Base-by-base conservation (phyloP, 92 coral and sea anemone genomes). In the Siderastrea radians region DNA sequence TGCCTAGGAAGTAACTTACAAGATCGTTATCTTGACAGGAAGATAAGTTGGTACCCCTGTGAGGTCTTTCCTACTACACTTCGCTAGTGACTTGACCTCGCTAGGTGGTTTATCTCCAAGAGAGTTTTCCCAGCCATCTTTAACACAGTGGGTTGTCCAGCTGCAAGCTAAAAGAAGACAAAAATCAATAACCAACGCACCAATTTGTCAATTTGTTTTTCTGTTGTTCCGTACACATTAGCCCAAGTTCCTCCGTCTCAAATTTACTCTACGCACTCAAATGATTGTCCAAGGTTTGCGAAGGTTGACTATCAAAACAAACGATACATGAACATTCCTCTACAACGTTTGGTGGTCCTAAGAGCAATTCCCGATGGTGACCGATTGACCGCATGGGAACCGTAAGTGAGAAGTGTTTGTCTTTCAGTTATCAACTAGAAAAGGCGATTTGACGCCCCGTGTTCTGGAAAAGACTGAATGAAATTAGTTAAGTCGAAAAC, bases 1-100 rank as follows among this genome's bases (percentile, higher is more conserved):
- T 6, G 3, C 47, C n/a, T 57, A 44, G 2, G 46, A 13, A 50
- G 58, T 60, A 10, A 95, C 98, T 91, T 86, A 95, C 98, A 95
- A 51, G 49, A 8, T 16, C 17, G 94, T 93, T 53, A 87, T 86
- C 46, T 88, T 87, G 73, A 80, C 88, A 3, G 98, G 95, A 10
- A 95, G 91, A 61, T 95, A 95, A 45, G 75, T 91, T 8, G 98
- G 98, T 49, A 95, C 79, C 3, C 66, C 83, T 15, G 90, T 69
- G 58, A 91, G 89, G 80, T 95, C 90, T 45, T 49, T 61, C 49
- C 76, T 84, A 0, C 46, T n/a, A 83, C 98, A 95, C 1, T 50
- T 68, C 16, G 83, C 96, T 14, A 85, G 54, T 69, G 74, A 84
- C n/a, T 48, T 65, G 46, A 83, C 73, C 12, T 79, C 45, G 15